Conservation (phyloP, 2,888 invertebrate genomes). For the Apodemia hepburni region DNA sequence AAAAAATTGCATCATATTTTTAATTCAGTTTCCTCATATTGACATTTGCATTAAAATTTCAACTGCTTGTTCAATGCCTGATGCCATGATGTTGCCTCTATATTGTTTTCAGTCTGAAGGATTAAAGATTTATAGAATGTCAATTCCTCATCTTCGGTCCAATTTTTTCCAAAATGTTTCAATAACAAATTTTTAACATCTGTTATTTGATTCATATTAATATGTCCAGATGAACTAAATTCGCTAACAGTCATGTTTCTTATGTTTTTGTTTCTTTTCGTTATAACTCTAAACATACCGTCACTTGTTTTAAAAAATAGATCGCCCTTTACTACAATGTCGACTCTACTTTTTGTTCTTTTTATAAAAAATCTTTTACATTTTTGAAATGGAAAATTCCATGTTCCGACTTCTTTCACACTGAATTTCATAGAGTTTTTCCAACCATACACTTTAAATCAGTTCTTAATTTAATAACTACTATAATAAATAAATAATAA, state of each 20-base stretch:
- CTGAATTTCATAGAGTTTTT: conserved; percentile 25
- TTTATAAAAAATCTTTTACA: conserved; percentile 24
- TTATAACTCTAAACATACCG: conserved; percentile 20
- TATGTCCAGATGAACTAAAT: conserved; percentile 20
- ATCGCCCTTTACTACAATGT: conserved; percentile 24
- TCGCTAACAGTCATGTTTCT: conserved; percentile 15
- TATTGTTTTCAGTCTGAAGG: too few species aligned
- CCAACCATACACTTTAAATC: conserved; percentile 30
- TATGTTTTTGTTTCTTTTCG: conserved; percentile 18
- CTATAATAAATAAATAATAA: too few species aligned
- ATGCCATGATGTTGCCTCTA: too few species aligned
- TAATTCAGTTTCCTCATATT: conserved; percentile 3
- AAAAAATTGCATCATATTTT: too few species aligned
- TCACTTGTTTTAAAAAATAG: conserved; percentile 20
- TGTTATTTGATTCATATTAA: conserved; percentile 23
- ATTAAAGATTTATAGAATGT: conserved; percentile 16
- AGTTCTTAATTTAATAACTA: conserved; percentile 17
- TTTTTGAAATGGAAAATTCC: conserved; percentile 25
- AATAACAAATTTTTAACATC: conserved; percentile 24
- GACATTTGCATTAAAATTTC: too few species aligned
- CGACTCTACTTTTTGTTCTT: conserved; percentile 23
- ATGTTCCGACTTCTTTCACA: conserved; percentile 29
- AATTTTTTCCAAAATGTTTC: conserved; percentile 23
- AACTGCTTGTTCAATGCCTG: too few species aligned
- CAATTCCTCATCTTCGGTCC: conserved; percentile 23